Base-by-base conservation (phyloP, 2,888 invertebrate species). In the Epistrophella euchroma region DNA sequence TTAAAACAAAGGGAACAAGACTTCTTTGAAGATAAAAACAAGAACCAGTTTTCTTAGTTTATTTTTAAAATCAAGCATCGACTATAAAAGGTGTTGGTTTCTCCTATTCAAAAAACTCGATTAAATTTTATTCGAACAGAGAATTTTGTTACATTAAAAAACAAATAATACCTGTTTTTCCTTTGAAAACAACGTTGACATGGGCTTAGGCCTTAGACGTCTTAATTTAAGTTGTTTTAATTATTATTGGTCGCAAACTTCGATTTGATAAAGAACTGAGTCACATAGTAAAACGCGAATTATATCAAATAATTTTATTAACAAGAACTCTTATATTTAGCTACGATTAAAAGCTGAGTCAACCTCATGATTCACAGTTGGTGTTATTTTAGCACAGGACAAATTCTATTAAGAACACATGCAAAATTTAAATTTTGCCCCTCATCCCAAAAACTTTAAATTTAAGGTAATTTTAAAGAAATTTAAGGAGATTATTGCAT, bases 41-140 rank as follows among this genome's bases (percentile, higher is more conserved):
- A 17, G 73, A 86, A 86, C 86, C 86, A 86, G 86, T 86, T 86
- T 64, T n/a, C 7, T 73, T 37, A 35, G 37, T 72, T 62, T 52
- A 45, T 79, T 50, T 76, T 52, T 25, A 45, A 52, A 60, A 62
- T 43, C 45, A 56, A 45, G 64, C 56, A 50, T 71, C 32, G 28
- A 52, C 66, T 40, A 52, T 76, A 66, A 72, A 62, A 45, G 71
- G 37, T 71, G 50, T 79, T 11, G 70, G 52, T 72, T 72, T 77
- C 47, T 71, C 47, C 77, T 32, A 79, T 71, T 68, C 70, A 19
- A 55, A 55, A 62, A 66, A 66, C 56, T 40, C 28, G 68, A 52
- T 55, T 22, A 32, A 68, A 43, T 60, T 62, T 45, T 7, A 11
- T 47, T 32, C 50, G 37, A 19, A 45, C 32, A 75, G 40, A 13